phyloP scores from a whole-genome alignment of 1,140 invertebrate species.

The Drosophila serrata region DNA sequence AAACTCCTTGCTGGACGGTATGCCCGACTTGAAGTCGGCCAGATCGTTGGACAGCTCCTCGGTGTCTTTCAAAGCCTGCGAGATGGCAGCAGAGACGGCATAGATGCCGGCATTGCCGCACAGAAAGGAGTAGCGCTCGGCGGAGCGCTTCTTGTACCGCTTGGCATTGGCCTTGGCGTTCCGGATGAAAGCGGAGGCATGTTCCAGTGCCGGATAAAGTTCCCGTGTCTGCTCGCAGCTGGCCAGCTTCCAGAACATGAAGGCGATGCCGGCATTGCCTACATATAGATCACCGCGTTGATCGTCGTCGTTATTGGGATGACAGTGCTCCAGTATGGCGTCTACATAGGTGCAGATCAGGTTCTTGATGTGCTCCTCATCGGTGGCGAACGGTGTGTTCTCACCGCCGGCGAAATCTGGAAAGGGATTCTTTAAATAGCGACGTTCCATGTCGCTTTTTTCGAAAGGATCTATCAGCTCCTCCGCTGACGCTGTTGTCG shows the following conservation, averaged over 20 bases:
- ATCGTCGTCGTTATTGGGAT: slow-evolving; percentile 75
- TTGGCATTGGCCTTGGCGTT: slow-evolving; percentile 84
- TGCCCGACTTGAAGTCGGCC: slow-evolving; percentile 84
- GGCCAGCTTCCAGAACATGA: slow-evolving; percentile 86
- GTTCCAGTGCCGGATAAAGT: slow-evolving; percentile 78
- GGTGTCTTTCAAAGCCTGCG: slow-evolving; percentile 63
- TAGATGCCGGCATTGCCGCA: slow-evolving; percentile 89
- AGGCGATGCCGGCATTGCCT: slow-evolving; percentile 87
- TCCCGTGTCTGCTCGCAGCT: slow-evolving; percentile 82
- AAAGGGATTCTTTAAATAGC: slow-evolving; percentile 80
- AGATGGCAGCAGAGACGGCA: slow-evolving; percentile 87
- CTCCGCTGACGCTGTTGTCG: not conserved
- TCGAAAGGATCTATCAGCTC: slow-evolving; percentile 12
- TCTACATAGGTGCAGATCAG: slow-evolving; percentile 83
- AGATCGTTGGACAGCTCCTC: slow-evolving; percentile 86
- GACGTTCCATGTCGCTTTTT: slow-evolving; percentile 69
- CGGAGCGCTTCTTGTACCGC: slow-evolving; percentile 74
- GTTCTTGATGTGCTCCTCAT: slow-evolving; percentile 81
- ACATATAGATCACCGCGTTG: slow-evolving; percentile 86
- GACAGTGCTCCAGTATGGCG: slow-evolving; percentile 77
- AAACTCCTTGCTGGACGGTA: slow-evolving; percentile 86
- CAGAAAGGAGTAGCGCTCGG: slow-evolving; percentile 86
- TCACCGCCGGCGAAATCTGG: slow-evolving; percentile 67
- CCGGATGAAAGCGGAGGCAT: slow-evolving; percentile 85
- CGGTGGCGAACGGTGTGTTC: slow-evolving; percentile 67